Evolutionary conservation across 2,888 invertebrate genomes (phyloP), one percentile per base, ranked within the genome.

Genomic region (Ormyrus labotus): DNA sequence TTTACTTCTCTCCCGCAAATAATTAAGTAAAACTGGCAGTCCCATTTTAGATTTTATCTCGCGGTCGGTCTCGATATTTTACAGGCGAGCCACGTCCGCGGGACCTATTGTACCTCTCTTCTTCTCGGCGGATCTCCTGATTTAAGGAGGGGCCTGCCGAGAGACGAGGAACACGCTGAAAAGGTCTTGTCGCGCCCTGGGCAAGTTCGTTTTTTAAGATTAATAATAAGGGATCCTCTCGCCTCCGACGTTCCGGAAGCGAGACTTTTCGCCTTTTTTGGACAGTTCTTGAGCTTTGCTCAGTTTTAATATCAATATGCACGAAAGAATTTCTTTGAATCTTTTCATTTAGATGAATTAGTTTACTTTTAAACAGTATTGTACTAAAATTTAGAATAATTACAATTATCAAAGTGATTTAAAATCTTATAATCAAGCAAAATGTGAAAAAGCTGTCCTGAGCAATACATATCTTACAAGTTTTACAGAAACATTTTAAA

Each of bases 31-130:
- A 53, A 53, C 34, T 34, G 2, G 34, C 34, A 34, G 34, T 19
- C 57, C 50, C 11, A 61, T 48, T 68, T 68, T 34, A 34, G 34
- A 34, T 68, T 65, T 68, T 61, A 68, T 68, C 51, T 60, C 47
- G 51, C 50, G 50, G 10, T n/a, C 34, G 45, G 55, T 47, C 50
- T 19, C 60, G 70, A 60, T 60, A 60, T 70, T 60, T 51, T 48
- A 34, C 13, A 3, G 19, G 57, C 6, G 45, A 48, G n/a, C 34
- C 34, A 53, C 53, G 8, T 34, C 58, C 10, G 50, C 57, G 58
- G 34, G 34, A 34, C 4, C 34, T 34, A 34, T 34, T 34, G 34
- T 34, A 34, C 13, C 67, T 34, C 13, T 11, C 45, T 58, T 34
- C 13, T 11, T 51, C 51, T 13, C 34, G 0, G n/a, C 13, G 13